phyloP scores from a whole-genome alignment of 2,797 vertebrate species.

The Poeciliopsis gracilis region DNA sequence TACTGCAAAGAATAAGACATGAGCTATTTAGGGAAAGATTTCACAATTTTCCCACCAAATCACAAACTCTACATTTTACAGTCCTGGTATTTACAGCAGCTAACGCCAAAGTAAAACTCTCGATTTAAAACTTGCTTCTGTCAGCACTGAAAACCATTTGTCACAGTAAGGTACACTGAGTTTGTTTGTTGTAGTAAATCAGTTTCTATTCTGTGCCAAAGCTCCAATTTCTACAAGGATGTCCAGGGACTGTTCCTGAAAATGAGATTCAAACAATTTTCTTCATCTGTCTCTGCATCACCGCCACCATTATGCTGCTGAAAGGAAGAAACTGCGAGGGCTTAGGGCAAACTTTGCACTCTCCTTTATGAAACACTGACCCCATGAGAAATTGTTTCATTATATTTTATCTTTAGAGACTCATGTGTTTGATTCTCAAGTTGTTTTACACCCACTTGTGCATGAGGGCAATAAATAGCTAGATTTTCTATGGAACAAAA shows the following conservation, averaged over 20 bases:
- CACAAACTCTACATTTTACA: not conserved
- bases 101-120: not conserved
- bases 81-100: not conserved
- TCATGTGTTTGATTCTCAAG: constrained; percentile 3
- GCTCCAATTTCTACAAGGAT: constrained; percentile 34
- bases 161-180: constrained; percentile 22
- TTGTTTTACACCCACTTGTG: constrained; percentile 15
- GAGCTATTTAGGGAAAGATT: not conserved
- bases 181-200: constrained; percentile 53
- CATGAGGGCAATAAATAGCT: not conserved
- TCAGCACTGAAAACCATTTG: constrained; percentile 23
- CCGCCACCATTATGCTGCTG: constrained; percentile 38
- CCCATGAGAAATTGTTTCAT: constrained; percentile 41
- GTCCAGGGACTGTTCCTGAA: constrained; percentile 51
- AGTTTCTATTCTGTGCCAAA: constrained; percentile 45
- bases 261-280: constrained; percentile 66
- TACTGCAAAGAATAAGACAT: not conserved
- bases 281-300: constrained; percentile 52
- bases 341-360: constrained; percentile 43
- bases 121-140: not conserved
- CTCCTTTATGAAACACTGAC: constrained; percentile 44
- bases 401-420: constrained; percentile 46
- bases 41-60: not conserved
- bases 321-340: constrained; percentile 32
- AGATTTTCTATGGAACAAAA: not conserved